Evolutionary conservation across 2,113 vertebrate species (phyloP).

Genomic region (Epinephelus cyanopodus): DNA sequence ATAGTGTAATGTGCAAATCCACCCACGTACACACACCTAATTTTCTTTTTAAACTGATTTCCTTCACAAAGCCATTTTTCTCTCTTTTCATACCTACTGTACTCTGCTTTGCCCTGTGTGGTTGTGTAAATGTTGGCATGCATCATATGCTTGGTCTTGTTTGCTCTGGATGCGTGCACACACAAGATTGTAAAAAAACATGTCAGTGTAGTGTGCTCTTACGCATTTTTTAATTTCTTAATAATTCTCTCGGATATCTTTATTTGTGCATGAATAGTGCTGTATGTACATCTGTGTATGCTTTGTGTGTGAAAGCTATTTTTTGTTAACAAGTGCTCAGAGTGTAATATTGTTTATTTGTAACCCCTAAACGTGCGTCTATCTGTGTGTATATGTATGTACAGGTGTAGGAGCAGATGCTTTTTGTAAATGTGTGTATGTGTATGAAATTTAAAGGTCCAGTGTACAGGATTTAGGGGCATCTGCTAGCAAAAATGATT

Average conservation of each 20-base stretch:
- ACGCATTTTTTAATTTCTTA: conserved; percentile 26
- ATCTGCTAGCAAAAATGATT: too few species aligned
- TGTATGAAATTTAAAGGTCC: too few species aligned
- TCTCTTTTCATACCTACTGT: background rate
- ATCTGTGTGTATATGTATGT: conserved; percentile 27
- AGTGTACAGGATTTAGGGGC: too few species aligned
- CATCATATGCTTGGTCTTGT: conserved; percentile 36
- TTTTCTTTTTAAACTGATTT: conserved; percentile 25
- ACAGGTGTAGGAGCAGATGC: conserved; percentile 7
- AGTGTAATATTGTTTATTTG: conserved; percentile 48
- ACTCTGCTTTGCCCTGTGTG: background rate
- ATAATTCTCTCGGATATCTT: conserved; percentile 46
- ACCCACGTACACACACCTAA: background rate
- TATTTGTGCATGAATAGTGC: conserved; percentile 29
- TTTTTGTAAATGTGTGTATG: background rate
- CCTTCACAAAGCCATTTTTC: background rate
- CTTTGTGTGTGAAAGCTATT: conserved; percentile 36
- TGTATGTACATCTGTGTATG: conserved; percentile 32
- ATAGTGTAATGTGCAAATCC: background rate
- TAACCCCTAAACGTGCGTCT: conserved; percentile 9
- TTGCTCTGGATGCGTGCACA: conserved; percentile 26
- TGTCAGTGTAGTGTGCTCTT: conserved; percentile 37
- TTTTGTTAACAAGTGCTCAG: conserved; percentile 34
- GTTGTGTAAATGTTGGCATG: conserved; percentile 43
- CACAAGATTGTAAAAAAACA: conserved; percentile 54